Evolutionary conservation across 2,113 vertebrate species (phyloP).

Genomic region (Syngnathus floridae): DNA sequence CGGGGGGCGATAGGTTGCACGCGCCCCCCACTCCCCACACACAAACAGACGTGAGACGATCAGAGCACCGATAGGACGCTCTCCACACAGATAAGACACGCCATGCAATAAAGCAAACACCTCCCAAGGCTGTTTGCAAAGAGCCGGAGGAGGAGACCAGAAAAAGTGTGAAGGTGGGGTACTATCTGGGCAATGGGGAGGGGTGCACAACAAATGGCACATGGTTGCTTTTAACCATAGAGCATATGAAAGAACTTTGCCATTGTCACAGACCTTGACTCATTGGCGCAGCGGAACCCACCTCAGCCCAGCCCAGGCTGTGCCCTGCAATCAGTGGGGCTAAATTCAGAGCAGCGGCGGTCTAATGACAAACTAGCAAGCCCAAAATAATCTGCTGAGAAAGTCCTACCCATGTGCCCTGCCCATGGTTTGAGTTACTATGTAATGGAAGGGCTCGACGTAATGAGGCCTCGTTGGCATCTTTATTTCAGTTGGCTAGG

Average conservation of each 20-base stretch:
- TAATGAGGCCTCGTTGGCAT: conserved; percentile 44
- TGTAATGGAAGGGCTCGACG: conserved; percentile 38
- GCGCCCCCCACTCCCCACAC: not conserved
- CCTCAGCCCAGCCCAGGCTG: conserved; percentile 50
- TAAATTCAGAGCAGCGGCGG: conserved; percentile 66
- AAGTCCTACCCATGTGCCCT: conserved; percentile 51
- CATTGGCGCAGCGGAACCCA: conserved; percentile 49
- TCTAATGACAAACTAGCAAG: conserved; percentile 68
- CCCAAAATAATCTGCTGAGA: conserved; percentile 71
- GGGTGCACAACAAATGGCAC: conserved; percentile 16
- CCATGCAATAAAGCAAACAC: conserved; percentile 34
- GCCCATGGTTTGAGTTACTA: conserved; percentile 52
- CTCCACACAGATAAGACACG: conserved; percentile 36
- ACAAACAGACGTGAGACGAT: conserved; percentile 8
- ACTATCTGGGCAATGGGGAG: not conserved
- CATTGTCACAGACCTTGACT: conserved; percentile 41
- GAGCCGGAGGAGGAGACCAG: not conserved
- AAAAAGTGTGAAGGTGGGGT: conserved; percentile 13
- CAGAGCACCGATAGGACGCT: conserved; percentile 35
- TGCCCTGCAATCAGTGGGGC: conserved; percentile 63
- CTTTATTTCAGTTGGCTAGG: conserved; percentile 51
- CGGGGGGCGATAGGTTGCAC: not conserved
- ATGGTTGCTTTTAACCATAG: conserved; percentile 30
- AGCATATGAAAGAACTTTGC: conserved; percentile 39
- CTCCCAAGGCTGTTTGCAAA: conserved; percentile 32